Conservation (phyloP, 37 sponge, comb jelly and placozoan species). For the Ephydatia muelleri region DNA sequence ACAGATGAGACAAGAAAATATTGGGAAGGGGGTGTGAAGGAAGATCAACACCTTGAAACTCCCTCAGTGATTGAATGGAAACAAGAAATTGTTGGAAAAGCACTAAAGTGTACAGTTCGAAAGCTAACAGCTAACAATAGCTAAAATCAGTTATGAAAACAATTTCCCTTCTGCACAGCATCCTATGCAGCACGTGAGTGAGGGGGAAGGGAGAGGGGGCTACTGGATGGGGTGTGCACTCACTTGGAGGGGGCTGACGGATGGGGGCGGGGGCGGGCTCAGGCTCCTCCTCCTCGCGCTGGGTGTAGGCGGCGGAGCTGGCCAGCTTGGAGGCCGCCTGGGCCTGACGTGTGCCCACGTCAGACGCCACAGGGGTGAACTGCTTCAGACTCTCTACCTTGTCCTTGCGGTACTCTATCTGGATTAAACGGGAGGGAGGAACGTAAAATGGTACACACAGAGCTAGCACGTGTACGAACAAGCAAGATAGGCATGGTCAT, state of each 20-base stretch:
- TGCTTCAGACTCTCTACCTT: constrained; percentile 36
- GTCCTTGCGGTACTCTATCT: constrained; percentile 70
- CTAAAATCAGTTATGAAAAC: no score
- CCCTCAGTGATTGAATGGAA: no score
- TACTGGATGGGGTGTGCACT: no score
- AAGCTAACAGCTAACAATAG: no score
- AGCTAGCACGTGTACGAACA: not conserved
- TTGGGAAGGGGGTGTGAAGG: no score
- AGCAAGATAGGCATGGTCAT: not conserved
- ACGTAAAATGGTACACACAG: not conserved
- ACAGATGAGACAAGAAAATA: no score
- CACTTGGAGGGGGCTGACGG: not conserved
- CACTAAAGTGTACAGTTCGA: no score
- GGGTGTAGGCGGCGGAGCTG: constrained; percentile 66
- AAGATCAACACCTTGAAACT: no score
- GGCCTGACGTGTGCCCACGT: constrained; percentile 37
- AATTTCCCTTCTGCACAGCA: no score
- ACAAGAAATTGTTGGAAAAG: no score
- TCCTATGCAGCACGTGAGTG: not conserved
- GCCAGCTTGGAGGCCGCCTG: constrained; percentile 30
- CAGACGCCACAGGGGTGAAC: constrained; percentile 56
- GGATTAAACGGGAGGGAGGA: not conserved
- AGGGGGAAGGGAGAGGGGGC: no score
- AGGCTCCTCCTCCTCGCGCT: constrained; percentile 29
- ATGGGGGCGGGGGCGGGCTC: not conserved